Percentiles rank a stretch among this genome's conserved stretches.
These are phyloP conservation scores for Podarcis raffonei DNA, from an alignment of 2,113 vertebrate species.

Conservation along the genomic window DNA sequence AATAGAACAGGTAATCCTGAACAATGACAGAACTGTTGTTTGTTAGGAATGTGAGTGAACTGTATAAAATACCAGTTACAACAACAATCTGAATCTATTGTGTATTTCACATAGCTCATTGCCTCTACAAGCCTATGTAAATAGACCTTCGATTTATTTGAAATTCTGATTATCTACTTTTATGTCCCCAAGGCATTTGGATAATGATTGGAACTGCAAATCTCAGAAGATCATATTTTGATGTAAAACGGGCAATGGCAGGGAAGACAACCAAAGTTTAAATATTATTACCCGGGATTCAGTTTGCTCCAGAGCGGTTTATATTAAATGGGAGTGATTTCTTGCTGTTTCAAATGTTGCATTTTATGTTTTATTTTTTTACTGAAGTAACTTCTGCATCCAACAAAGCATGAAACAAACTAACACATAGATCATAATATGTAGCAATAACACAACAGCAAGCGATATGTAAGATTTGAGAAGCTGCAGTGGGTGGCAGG, in stretches of 20 bases:
- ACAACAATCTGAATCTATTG: not conserved
- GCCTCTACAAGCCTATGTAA: not conserved
- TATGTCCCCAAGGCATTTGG: not conserved
- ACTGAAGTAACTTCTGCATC: not conserved
- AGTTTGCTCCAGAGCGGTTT: not conserved
- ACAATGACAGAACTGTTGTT: not conserved
- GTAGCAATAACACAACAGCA: not conserved
- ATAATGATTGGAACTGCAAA: not conserved
- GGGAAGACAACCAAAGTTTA: not conserved
- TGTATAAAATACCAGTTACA: not conserved
- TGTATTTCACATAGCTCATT: not conserved
- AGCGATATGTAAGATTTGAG: not conserved
- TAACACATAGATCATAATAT: not conserved
- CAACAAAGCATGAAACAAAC: not conserved
- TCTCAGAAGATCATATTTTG: not conserved
- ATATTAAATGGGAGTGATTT: rapidly evolving
- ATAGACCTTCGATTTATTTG: not conserved
- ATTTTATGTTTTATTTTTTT: not conserved
- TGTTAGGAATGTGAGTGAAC: not conserved
- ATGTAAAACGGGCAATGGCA: slow-evolving; percentile 8
- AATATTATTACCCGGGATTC: not conserved
- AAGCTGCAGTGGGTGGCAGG: not conserved
- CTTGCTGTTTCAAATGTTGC: not conserved
- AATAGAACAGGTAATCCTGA: not conserved
- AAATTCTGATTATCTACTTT: not conserved